Base-by-base conservation (phyloP, 2,888 invertebrate species). In the Xestia xanthographa region DNA sequence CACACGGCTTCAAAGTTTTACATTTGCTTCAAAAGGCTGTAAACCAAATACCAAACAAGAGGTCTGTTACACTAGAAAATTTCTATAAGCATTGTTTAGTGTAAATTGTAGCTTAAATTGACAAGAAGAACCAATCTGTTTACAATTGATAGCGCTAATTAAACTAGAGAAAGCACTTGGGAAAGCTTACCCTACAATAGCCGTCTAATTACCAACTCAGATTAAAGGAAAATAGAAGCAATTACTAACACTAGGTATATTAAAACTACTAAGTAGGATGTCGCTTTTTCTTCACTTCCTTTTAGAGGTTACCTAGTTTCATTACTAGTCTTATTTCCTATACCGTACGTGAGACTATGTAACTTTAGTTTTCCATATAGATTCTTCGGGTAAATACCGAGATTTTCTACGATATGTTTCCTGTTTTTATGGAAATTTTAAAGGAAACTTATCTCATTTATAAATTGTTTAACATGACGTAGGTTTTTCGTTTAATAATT, bases 101-200 rank as follows among this genome's bases (percentile, higher is more conserved):
- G 45, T 66, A 67, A 62, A 74, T 74, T 65, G 48, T 65, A 43
- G 45, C 20, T 70, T 38, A 26, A 75, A 72, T 65, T 75, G 67
- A 26, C 79, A 79, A 66, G 75, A 50, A 66, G 71, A 69, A 82
- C 75, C 70, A 74, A 85, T 84, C 70, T 66, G 66, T 65, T 68
- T n/a, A 69, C 75, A 84, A 86, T 82, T 82, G 77, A 86, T 86
- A 84, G 86, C 67, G 60, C 75, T 79, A 77, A 85, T 86, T 83
- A 86, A 85, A 77, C 71, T 56, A 65, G 78, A 83, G 83, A 84
- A 75, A 85, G 74, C 72, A 72, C 72, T 85, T 76, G 67, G 72
- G 72, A 80, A 74, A 83, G 79, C 79, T 79, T 73, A 79, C 65
- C 80, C 82, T 71, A 84, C 76, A 80, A 84, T 77, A 83, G 66